Evolutionary conservation across 2,888 invertebrate genomes (phyloP), one percentile per base, ranked within the genome.

Genomic region (Pristionchus japonicus): DNA sequence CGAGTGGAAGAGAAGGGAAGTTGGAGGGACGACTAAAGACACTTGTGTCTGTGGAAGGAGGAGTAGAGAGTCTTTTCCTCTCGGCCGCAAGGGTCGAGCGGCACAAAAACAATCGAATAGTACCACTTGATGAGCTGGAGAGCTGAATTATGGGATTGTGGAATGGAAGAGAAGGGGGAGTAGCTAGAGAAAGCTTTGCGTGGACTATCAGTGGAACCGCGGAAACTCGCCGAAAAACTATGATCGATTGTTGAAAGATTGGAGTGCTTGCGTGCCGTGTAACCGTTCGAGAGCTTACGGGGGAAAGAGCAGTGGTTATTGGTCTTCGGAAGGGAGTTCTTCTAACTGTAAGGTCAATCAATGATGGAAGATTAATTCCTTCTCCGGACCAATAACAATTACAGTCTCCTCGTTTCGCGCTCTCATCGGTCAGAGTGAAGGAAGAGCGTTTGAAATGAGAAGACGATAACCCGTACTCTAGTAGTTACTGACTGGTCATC

Each of bases 51-150:
- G 34, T 67, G 64, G 64, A 34, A 67, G 64, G 20, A 31, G 31
- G 27, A 27, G 27, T 7, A 27, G 77, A 34, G 27, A 77, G 77
- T n/a, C n/a, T n/a, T n/a, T n/a, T n/a, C n/a, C n/a, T n/a, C n/a
- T n/a, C n/a, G n/a, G n/a, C n/a, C n/a, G n/a, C n/a, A n/a, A 77
- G n/a, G 64, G 34, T n/a, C 27, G 61, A 34, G 4, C 31, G 31
- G 64, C 31, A n/a, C 57, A 57, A 37, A 70, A 70, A 70, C 70
- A 70, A 70, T 70, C 70, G 70, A 6, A 70, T 70, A 6, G 37
- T 37, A 70, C 70, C 37, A 70, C 70, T 70, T 70, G 70, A 70
- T 70, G 70, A 70, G 70, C 37, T 37, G 70, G 70, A 34, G 64
- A n/a, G 31, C 7, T 37, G 37, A 70, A 70, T 70, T 70, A 70